Evolutionary conservation across 2,113 vertebrate species (phyloP), one percentile per base, ranked within the genome.

Genomic region (Atrichornis clamosus): DNA sequence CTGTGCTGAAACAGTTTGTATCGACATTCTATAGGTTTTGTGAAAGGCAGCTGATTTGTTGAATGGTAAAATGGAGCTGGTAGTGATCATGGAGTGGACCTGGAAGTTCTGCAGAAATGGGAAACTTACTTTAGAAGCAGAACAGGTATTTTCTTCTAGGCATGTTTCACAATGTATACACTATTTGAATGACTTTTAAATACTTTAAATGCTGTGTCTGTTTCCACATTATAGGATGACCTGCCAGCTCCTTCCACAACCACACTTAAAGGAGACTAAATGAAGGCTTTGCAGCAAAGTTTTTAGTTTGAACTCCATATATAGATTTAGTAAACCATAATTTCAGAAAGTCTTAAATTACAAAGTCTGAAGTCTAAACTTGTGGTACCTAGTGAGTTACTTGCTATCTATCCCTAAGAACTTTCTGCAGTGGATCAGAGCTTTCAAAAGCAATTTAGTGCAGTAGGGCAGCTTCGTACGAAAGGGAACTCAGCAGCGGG

Each of bases 291-390:
- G 96, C 97, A 96, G 56, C 92, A 76, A 97, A 96, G 87, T 95
- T 98, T 97, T 98, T 97, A 97, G 97, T 98, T 96, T 97, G 96
- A 94, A 84, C 88, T 97, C 98, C 95, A 95, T 98, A 98, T 98
- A 97, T 98, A 98, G 98, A 96, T 91, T 96, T 95, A 96, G 95
- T 90, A 97, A 98, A 95, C 98, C 97, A 95, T 97, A 97, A 97
- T 98, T 98, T 98, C 92, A 96, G 97, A 96, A 97, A 95, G 96
- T 97, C 98, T 98, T 96, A 98, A 98, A 98, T 98, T 98, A 98
- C 96, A 9, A 96, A 97, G 96, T 96, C 97, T 95, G 91, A 95
- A 96, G 81, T 87, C 80, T 95, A 80, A 97, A 96, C 95, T 97
- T 98, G 97, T 96, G 98, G 97, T 98, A 86, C 93, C 97, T 80